These are phyloP conservation scores for Scartelaos histophorus DNA, from an alignment of 2,113 vertebrate genomes.

Conservation along the genomic window DNA sequence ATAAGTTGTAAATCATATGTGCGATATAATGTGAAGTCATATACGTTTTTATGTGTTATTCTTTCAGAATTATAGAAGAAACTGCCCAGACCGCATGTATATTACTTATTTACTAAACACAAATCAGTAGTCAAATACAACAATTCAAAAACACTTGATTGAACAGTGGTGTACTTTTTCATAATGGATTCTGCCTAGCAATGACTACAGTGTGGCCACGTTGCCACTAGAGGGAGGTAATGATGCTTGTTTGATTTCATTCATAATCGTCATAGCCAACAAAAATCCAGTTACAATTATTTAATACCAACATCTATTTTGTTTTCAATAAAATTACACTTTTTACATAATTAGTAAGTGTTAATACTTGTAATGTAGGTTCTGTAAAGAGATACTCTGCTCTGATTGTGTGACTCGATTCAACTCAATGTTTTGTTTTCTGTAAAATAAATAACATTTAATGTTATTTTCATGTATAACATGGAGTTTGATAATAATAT, in stretches of 20 bases:
- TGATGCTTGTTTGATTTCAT: background rate
- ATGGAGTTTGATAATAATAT: background rate
- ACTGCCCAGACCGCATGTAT: background rate
- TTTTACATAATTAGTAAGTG: background rate
- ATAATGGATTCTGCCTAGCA: background rate
- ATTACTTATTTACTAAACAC: background rate
- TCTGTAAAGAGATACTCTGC: background rate
- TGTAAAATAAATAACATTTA: background rate
- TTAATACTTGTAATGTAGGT: background rate
- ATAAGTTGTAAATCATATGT: background rate
- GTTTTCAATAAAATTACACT: background rate
- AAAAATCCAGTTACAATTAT: background rate
- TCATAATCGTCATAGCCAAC: background rate
- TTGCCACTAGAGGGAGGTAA: slow-evolving; percentile 1
- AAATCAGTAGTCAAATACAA: background rate
- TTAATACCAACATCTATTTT: background rate
- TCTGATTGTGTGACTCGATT: background rate
- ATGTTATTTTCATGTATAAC: background rate
- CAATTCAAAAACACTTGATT: background rate
- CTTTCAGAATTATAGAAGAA: background rate
- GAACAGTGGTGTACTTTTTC: background rate
- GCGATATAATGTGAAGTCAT: background rate
- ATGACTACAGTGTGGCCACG: background rate
- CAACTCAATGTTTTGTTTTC: background rate
- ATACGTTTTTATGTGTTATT: background rate